These are phyloP conservation scores for Drosophila cognata DNA, from an alignment of 2,888 invertebrate genomes.

Conservation along the genomic window DNA sequence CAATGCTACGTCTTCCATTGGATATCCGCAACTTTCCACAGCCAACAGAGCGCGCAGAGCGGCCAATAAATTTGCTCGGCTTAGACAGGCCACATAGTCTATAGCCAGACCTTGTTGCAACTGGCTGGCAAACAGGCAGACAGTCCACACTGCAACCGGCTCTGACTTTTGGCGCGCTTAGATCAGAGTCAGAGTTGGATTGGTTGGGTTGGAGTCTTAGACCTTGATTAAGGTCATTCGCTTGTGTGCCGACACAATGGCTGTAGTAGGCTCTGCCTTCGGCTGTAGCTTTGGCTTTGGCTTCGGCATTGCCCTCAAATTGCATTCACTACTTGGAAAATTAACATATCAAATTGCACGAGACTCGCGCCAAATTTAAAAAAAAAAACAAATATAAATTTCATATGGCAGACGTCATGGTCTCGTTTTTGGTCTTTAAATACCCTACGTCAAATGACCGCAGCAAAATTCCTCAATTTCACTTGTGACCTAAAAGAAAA, in stretches of 20 bases:
- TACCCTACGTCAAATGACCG: slow-evolving; percentile 21
- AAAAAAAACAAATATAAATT: slow-evolving; percentile 13
- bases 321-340: slow-evolving; percentile 45
- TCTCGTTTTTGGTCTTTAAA: slow-evolving; percentile 14
- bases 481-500: slow-evolving; percentile 23
- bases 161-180: slow-evolving; percentile 41
- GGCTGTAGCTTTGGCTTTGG: neutral
- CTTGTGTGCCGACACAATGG: slow-evolving; percentile 64
- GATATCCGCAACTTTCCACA: slow-evolving; percentile 35
- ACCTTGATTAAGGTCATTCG: slow-evolving; percentile 84
- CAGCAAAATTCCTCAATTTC: slow-evolving; percentile 48
- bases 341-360: slow-evolving; percentile 61
- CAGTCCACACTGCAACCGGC: slow-evolving; percentile 53
- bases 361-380: slow-evolving; percentile 46
- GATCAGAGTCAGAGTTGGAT: slow-evolving; percentile 38
- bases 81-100: slow-evolving; percentile 55
- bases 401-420: slow-evolving; percentile 40
- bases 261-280: slow-evolving; percentile 27
- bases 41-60: slow-evolving; percentile 35
- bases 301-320: slow-evolving; percentile 2
- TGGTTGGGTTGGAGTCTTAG: slow-evolving; percentile 60
- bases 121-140: slow-evolving; percentile 11
- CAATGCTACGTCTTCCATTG: slow-evolving; percentile 24
- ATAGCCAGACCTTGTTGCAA: slow-evolving; percentile 19
- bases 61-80: slow-evolving; percentile 61